A percentile compares a stretch with the other conserved stretches of the same genome.
These are phyloP conservation scores for Atlantisia rogersi DNA, from an alignment of 2,113 vertebrate genomes.

Conservation along the genomic window DNA sequence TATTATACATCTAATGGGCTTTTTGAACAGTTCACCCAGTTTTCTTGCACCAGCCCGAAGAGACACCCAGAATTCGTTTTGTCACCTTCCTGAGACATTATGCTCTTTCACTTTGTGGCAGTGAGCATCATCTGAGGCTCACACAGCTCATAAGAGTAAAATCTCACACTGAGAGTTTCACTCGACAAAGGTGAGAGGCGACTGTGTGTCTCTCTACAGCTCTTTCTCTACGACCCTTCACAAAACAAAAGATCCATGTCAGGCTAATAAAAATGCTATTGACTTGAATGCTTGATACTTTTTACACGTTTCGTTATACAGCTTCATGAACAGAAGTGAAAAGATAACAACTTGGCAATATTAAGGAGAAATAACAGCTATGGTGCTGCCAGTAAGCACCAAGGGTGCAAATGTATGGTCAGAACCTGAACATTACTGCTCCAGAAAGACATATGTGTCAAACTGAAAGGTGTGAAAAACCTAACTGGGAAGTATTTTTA, in stretches of 20 bases:
- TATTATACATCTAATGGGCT: background rate
- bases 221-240: background rate
- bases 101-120: background rate
- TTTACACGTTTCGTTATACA: background rate
- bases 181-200: background rate
- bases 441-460: background rate
- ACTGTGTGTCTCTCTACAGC: accelerated
- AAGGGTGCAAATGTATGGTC: background rate
- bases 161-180: background rate
- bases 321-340: background rate
- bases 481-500: background rate
- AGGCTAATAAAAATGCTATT: background rate
- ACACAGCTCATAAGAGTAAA: background rate
- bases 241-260: background rate
- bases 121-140: background rate
- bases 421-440: background rate
- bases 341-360: background rate
- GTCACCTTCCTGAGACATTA: background rate
- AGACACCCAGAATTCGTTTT: background rate
- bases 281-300: background rate
- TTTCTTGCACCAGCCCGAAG: background rate
- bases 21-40: background rate
- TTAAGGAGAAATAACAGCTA: background rate
- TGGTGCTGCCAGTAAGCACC: background rate
- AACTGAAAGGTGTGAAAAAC: background rate